Evolutionary conservation across 2,888 invertebrate species (phyloP).

Genomic region (Lasioglossum figueresi): DNA sequence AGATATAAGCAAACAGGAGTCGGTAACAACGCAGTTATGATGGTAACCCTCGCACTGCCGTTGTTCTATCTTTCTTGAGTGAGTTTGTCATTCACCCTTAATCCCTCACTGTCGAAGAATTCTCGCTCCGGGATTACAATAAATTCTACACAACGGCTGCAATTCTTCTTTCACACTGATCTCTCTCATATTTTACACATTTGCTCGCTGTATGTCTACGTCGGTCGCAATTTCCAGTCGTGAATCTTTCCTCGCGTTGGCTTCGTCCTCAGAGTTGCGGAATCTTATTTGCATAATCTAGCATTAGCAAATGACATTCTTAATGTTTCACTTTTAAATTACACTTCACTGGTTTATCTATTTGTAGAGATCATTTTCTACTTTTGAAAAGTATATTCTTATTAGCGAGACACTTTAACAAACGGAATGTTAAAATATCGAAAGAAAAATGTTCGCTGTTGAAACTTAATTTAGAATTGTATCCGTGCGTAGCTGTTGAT

Average conservation of each 20-base stretch:
- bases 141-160: background rate
- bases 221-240: background rate
- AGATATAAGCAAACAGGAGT: conserved; percentile 36
- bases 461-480: too few relatives aligned
- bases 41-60: conserved; percentile 68
- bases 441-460: too few relatives aligned
- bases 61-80: conserved; percentile 30
- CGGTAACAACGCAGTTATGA: conserved; percentile 76
- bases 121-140: background rate
- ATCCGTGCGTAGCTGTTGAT: background rate
- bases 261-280: background rate
- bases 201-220: background rate
- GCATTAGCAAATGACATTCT: background rate
- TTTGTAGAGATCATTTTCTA: too few relatives aligned
- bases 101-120: background rate
- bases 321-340: background rate
- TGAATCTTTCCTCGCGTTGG: background rate
- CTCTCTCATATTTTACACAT: background rate
- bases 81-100: conserved; percentile 3
- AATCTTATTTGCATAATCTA: background rate
- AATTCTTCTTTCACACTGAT: background rate
- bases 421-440: too few relatives aligned
- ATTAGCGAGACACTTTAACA: background rate
- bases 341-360: background rate
- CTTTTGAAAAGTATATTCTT: background rate